Evolutionary conservation across 2,113 vertebrate species (phyloP).

Genomic region (Takifugu bimaculatus): DNA sequence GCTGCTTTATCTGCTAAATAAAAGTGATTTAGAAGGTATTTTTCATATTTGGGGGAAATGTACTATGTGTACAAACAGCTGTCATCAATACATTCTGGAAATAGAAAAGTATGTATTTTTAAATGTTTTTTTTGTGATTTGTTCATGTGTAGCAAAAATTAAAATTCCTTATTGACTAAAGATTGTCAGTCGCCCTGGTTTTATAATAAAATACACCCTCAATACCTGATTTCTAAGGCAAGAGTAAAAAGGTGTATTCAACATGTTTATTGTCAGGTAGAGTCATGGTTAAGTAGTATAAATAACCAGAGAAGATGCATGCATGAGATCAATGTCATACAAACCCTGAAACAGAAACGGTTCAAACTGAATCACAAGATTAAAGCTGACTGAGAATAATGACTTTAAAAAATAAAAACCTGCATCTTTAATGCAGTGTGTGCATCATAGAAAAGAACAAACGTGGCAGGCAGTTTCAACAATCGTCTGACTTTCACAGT

Average conservation of each 20-base stretch:
- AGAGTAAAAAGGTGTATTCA: slow-evolving; percentile 17
- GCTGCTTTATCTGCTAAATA: slow-evolving; percentile 66
- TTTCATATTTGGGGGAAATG: slow-evolving; percentile 55
- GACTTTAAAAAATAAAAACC: background rate
- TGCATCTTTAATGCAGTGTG: too few species aligned
- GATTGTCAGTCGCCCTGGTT: background rate
- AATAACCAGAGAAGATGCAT: slow-evolving; percentile 51
- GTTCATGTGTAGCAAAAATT: slow-evolving; percentile 70
- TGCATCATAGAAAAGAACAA: too few species aligned
- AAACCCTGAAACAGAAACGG: slow-evolving; percentile 36
- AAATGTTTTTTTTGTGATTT: slow-evolving; percentile 73
- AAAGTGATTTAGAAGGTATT: slow-evolving; percentile 64
- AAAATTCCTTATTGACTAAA: slow-evolving; percentile 64
- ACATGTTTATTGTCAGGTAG: slow-evolving; percentile 49
- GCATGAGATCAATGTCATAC: slow-evolving; percentile 32
- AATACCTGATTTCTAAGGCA: too few species aligned
- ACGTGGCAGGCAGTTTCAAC: too few species aligned
- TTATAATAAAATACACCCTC: background rate
- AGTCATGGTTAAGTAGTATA: slow-evolving; percentile 42
- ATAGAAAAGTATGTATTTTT: slow-evolving; percentile 70
- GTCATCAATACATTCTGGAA: slow-evolving; percentile 65
- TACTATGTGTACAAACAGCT: slow-evolving; percentile 61
- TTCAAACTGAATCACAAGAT: background rate
- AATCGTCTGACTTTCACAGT: too few species aligned
- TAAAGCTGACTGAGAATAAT: background rate